A percentile compares a stretch with the other conserved stretches of the same genome.
Evolutionary conservation across 2,113 vertebrate genomes (phyloP).

Genomic region (Cynopterus brachyotis): DNA sequence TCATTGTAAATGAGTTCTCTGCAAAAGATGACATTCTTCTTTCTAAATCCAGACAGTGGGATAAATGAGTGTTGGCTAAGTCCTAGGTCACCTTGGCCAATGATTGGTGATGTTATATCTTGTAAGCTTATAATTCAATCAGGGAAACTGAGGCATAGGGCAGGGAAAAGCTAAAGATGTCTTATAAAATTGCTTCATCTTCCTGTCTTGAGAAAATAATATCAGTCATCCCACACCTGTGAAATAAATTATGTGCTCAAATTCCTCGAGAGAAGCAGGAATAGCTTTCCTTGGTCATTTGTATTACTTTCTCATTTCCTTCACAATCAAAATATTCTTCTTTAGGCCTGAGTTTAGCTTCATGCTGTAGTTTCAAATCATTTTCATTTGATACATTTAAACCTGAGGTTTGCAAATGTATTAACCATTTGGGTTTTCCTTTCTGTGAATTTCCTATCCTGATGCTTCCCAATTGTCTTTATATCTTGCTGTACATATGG

Average conservation of each 20-base stretch:
- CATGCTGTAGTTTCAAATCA: neutral
- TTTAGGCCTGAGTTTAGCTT: neutral
- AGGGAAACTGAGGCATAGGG: neutral
- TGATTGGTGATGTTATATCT: neutral
- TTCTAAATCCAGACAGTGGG: conserved; percentile 13
- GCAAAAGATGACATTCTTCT: neutral
- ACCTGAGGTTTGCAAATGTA: neutral
- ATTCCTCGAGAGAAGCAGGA: neutral
- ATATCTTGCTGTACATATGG: neutral
- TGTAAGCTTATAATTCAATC: conserved; percentile 23
- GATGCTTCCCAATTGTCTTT: neutral
- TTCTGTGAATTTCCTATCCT: neutral
- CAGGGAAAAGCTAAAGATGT: conserved; percentile 22
- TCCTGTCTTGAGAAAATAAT: neutral
- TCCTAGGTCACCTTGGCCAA: neutral
- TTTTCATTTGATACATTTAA: conserved; percentile 30
- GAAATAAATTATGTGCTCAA: conserved; percentile 24
- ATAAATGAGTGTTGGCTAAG: neutral
- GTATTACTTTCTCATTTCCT: neutral
- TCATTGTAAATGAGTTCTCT: neutral
- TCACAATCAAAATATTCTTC: conserved; percentile 12
- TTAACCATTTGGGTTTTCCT: neutral
- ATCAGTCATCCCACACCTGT: neutral
- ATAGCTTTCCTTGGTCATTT: neutral
- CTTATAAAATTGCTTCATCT: neutral